phyloP scores from a whole-genome alignment of 2,888 invertebrate species.

The Ischnura elegans region DNA sequence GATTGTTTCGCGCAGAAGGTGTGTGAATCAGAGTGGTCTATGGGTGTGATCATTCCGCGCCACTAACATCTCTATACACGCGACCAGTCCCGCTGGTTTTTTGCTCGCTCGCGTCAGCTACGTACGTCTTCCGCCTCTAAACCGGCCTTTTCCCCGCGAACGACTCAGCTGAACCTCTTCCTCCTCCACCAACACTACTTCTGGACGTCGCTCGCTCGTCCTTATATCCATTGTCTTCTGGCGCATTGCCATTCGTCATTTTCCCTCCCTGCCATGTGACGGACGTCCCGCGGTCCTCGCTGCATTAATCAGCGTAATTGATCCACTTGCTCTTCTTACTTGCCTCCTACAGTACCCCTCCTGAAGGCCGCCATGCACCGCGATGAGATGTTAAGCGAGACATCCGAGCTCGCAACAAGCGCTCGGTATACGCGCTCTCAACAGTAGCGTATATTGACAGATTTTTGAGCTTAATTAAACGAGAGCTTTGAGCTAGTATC shows the following conservation, averaged over 20 bases:
- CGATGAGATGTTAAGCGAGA: too few species aligned
- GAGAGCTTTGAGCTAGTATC: too few species aligned
- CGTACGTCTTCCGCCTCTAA: not conserved
- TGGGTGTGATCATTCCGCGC: not conserved
- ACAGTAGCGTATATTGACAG: too few species aligned
- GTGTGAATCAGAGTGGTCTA: not conserved
- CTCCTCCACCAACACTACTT: not conserved
- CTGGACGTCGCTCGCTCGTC: not conserved
- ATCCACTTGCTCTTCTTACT: slow-evolving; percentile 17
- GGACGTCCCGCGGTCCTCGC: not conserved
- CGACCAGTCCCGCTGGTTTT: slow-evolving; percentile 14
- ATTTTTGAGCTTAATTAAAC: too few species aligned
- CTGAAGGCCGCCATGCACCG: too few species aligned
- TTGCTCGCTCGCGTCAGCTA: not conserved
- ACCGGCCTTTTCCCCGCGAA: not conserved
- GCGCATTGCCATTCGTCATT: slow-evolving; percentile 27
- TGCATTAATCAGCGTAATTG: slow-evolving; percentile 35
- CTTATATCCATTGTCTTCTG: slow-evolving; percentile 18
- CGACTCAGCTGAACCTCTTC: not conserved
- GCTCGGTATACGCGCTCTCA: too few species aligned
- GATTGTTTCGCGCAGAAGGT: too few species aligned
- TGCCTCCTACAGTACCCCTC: too few species aligned
- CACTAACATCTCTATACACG: slow-evolving; percentile 21
- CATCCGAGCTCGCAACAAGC: too few species aligned
- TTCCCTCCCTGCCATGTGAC: not conserved